Percentiles rank a stretch among this genome's conserved stretches.
Evolutionary conservation across 2,888 invertebrate species (phyloP).

Genomic region (Calliscelio sp.): DNA sequence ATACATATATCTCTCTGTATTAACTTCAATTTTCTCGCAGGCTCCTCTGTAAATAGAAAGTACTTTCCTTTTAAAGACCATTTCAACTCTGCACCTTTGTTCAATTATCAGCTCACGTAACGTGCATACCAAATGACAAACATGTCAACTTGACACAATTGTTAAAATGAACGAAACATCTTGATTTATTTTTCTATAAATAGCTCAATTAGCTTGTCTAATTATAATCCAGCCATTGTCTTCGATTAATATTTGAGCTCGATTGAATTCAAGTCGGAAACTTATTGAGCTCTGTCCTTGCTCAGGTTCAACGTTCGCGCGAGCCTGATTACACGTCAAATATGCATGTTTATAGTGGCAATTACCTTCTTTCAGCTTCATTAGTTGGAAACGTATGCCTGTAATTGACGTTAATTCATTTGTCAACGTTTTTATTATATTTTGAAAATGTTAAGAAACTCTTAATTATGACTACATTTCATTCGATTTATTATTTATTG

Average conservation of each 20-base stretch:
- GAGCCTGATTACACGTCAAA: conserved; percentile 12
- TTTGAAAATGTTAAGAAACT: neutral
- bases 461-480: too few relatives aligned
- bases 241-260: conserved; percentile 18
- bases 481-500: too few relatives aligned
- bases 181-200: conserved; percentile 27
- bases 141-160: too few relatives aligned
- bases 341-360: conserved; percentile 9
- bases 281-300: conserved; percentile 23
- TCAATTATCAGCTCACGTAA: too few relatives aligned
- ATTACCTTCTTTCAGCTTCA: conserved; percentile 12
- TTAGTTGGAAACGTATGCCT: neutral
- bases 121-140: too few relatives aligned
- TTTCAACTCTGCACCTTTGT: too few relatives aligned
- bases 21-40: conserved; percentile 53
- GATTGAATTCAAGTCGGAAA: conserved; percentile 8
- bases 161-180: too few relatives aligned
- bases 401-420: conserved; percentile 12
- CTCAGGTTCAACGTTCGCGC: conserved; percentile 41
- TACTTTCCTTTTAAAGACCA: conserved; percentile 67
- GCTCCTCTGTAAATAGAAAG: conserved; percentile 63
- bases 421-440: neutral
- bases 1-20: too few relatives aligned
- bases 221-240: conserved; percentile 6
- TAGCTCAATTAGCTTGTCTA: neutral